Evolutionary conservation across 2,113 vertebrate species (phyloP), one percentile per base, ranked within the genome.

Genomic region (Heterocephalus glaber): DNA sequence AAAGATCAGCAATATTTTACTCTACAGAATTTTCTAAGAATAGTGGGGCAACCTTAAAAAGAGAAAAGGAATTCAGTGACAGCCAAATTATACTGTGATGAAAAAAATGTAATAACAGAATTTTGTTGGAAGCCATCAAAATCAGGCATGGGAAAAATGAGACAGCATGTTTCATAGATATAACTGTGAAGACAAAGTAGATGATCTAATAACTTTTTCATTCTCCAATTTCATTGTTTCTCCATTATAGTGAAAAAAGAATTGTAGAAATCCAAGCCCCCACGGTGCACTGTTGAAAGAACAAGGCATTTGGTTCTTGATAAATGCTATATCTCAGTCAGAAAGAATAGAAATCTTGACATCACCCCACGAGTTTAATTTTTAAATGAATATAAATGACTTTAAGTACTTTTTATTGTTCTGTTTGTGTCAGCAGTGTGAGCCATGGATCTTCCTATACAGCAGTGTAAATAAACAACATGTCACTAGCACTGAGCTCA

Each of bases 401-500:
- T 92, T 82, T 94, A 60, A 90, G 66, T 96, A 81, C 56, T 38
- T 74, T 96, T 17, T 76, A 61, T 63, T 76, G 83, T 90, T 83
- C 65, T 96, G 41, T 77, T 97, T 58, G 35, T 90, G 3, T 52
- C 7, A 12, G 41, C 87, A 6, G 10, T 89, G 1, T 68, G 56
- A 94, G 63, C 4, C 9, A 58, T 3, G 84, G 89, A 86, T 92
- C 84, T 86, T 76, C 17, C 7, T 54, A 68, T 66, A 52, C 83
- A 86, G 72, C 86, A 72, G 3, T 85, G 28, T 82, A 96, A 97
- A 97, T 97, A 96, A 96, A 66, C 61, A 60, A 26, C 61, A 17
- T 49, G 47, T 92, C 93, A 47, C n/a, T 1, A 47, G 49, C n/a
- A 0, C 14, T 92, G 54, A 47, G 52, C 76, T 96, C 76, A 33